These are phyloP conservation scores for Bembecia ichneumoniformis DNA, from an alignment of 2,888 invertebrate genomes.

Conservation along the genomic window DNA sequence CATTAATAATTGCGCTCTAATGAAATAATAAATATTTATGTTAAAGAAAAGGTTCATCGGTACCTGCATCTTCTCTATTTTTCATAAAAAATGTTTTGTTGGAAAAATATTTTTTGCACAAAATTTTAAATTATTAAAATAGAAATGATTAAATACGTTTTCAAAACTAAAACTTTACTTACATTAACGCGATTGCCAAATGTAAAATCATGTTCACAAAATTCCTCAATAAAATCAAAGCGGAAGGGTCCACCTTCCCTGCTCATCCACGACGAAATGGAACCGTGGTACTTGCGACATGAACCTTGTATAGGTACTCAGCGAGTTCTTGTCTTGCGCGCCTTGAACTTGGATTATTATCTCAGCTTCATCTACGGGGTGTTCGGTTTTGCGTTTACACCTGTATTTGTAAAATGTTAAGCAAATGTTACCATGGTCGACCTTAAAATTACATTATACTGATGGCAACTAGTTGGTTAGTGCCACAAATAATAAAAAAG, in stretches of 20 bases:
- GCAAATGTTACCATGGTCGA: too few relatives aligned
- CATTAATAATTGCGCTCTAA: too few relatives aligned
- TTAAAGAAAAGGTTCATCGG: too few relatives aligned
- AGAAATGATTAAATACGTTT: not conserved
- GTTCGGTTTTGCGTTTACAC: slow-evolving; percentile 18
- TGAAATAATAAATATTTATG: too few relatives aligned
- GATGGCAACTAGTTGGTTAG: too few relatives aligned
- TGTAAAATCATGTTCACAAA: slow-evolving; percentile 15
- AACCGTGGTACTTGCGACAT: slow-evolving; percentile 37
- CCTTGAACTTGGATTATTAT: slow-evolving; percentile 68
- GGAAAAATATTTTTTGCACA: too few relatives aligned
- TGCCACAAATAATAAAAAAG: too few relatives aligned
- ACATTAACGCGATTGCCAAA: slow-evolving; percentile 25
- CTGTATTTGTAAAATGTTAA: not conserved
- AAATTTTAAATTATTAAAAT: too few relatives aligned
- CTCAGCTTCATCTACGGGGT: slow-evolving; percentile 55
- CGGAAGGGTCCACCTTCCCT: slow-evolving; percentile 25
- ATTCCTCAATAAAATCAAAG: not conserved
- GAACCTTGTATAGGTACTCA: slow-evolving; percentile 60
- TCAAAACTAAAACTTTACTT: slow-evolving; percentile 14
- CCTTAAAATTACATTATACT: too few relatives aligned
- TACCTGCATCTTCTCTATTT: too few relatives aligned
- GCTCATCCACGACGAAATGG: slow-evolving; percentile 43
- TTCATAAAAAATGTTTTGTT: too few relatives aligned
- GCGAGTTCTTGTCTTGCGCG: slow-evolving; percentile 45